Evolutionary conservation across 2,113 vertebrate species (phyloP).

Genomic region (Lophura nycthemera): DNA sequence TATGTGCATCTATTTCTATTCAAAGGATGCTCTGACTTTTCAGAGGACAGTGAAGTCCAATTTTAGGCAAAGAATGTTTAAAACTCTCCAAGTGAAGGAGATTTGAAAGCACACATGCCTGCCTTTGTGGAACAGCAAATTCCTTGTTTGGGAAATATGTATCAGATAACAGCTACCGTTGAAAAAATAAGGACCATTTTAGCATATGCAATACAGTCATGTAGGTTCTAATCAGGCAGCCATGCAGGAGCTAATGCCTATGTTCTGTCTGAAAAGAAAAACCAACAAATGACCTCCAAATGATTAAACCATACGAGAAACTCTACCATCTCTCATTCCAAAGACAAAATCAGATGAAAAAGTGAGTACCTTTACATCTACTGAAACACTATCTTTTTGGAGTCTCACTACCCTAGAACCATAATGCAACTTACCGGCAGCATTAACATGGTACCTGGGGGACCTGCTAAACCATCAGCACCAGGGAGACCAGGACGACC

Average conservation of each 20-base stretch:
- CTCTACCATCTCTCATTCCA: neutral
- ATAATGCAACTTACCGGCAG: slow-evolving; percentile 85
- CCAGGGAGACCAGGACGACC: slow-evolving; percentile 94
- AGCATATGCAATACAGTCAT: neutral
- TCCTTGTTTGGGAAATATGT: neutral
- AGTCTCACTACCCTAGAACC: neutral
- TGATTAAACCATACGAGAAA: neutral
- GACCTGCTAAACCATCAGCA: slow-evolving; percentile 93
- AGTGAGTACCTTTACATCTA: neutral
- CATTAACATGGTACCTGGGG: slow-evolving; percentile 97
- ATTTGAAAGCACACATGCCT: neutral
- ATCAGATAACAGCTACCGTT: neutral
- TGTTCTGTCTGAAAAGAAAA: neutral
- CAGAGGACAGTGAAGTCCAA: slow-evolving; percentile 2
- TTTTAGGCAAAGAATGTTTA: slow-evolving; percentile 33
- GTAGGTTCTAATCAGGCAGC: neutral
- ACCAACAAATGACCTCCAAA: neutral
- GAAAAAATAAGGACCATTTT: slow-evolving; percentile 17
- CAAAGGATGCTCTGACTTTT: slow-evolving; percentile 59
- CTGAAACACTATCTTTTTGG: neutral
- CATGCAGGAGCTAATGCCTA: neutral
- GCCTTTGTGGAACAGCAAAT: slow-evolving; percentile 11
- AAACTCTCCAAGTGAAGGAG: slow-evolving; percentile 9
- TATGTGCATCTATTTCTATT: slow-evolving; percentile 17
- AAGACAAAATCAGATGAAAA: neutral